Percentiles rank a stretch among this genome's conserved stretches.
These are phyloP conservation scores for Drosophila suzukii DNA, from an alignment of 1,140 invertebrate species.

Conservation along the genomic window DNA sequence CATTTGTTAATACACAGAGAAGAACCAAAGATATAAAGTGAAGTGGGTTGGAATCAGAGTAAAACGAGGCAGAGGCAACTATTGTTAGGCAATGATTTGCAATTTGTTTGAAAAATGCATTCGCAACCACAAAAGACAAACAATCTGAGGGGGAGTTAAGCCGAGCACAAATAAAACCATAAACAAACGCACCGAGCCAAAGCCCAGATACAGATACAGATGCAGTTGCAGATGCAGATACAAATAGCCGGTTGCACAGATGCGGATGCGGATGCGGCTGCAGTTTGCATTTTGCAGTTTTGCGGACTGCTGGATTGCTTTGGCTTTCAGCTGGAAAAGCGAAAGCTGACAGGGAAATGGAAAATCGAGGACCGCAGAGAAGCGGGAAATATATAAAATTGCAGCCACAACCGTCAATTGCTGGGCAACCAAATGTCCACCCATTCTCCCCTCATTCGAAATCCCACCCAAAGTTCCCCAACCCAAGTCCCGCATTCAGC, in stretches of 20 bases:
- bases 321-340: conserved; percentile 50
- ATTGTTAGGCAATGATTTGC: conserved; percentile 83
- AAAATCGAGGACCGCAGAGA: conserved; percentile 32
- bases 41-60: conserved; percentile 43
- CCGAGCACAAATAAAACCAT: conserved; percentile 66
- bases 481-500: conserved; percentile 19
- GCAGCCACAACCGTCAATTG: conserved; percentile 78
- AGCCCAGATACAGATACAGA: conserved; percentile 28
- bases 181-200: conserved; percentile 66
- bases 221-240: conserved; percentile 12
- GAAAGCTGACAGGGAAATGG: conserved; percentile 43
- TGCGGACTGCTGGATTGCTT: conserved; percentile 38
- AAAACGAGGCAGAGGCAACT: conserved; percentile 41
- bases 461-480: neutral
- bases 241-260: conserved; percentile 7
- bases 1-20: neutral
- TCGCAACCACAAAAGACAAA: conserved; percentile 77
- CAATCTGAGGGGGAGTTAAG: conserved; percentile 39
- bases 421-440: conserved; percentile 67
- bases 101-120: conserved; percentile 83
- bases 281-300: conserved; percentile 32
- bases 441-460: conserved; percentile 11
- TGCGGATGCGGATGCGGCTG: conserved; percentile 41
- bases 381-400: conserved; percentile 50
- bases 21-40: conserved; percentile 12